Conservation (phyloP, 2,888 invertebrate species). For the Rhagonycha lutea region DNA sequence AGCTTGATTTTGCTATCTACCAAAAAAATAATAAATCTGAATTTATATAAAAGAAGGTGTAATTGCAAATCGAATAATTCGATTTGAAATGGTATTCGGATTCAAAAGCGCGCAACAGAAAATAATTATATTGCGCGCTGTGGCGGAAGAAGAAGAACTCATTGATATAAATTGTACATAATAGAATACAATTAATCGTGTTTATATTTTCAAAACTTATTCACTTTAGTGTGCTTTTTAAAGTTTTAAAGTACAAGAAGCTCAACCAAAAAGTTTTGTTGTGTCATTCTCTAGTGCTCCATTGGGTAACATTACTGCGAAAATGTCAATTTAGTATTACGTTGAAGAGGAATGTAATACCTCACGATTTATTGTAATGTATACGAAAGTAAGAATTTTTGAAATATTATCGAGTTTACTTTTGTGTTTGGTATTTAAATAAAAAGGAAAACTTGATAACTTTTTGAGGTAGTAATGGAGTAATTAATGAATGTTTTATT, state of each 20-base stretch:
- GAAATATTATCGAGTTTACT: not conserved
- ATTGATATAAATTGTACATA: not conserved
- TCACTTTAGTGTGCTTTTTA: not conserved
- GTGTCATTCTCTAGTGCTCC: conserved; percentile 2
- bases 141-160: not conserved
- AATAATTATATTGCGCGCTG: not conserved
- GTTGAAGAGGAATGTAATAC: conserved; percentile 1
- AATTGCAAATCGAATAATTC: not conserved
- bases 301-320: conserved; percentile 6
- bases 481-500: not conserved
- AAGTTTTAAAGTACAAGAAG: not conserved
- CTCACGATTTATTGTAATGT: conserved; percentile 6
- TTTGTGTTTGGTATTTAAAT: not conserved
- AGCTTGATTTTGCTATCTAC: not conserved
- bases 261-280: not conserved
- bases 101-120: not conserved
- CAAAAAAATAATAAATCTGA: not conserved
- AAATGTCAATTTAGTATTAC: conserved; percentile 8
- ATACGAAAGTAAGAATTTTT: not conserved
- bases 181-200: not conserved
- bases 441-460: not conserved
- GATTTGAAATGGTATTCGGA: not conserved
- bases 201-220: not conserved
- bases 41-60: not conserved
- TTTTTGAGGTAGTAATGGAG: not conserved